Evolutionary conservation across 2,113 vertebrate genomes (phyloP).

Genomic region (Catharus fuscescens): DNA sequence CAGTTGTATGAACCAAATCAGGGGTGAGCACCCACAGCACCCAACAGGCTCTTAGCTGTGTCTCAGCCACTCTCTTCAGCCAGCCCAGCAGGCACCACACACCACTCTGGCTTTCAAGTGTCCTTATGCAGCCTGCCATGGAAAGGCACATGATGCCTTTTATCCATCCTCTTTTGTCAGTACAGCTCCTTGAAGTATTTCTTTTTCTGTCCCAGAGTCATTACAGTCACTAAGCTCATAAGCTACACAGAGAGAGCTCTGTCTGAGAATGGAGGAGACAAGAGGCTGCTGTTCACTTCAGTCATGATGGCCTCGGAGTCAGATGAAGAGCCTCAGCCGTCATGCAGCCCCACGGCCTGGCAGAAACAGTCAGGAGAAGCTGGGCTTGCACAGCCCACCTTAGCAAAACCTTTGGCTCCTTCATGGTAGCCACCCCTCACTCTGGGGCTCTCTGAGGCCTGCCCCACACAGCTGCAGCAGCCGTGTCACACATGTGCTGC

Average conservation of each 20-base stretch:
- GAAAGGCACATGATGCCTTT: conserved; percentile 3
- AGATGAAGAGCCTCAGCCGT: neutral
- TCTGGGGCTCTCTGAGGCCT: accelerated
- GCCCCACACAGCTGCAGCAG: accelerated
- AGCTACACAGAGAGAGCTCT: neutral
- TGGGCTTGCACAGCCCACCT: neutral
- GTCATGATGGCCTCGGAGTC: accelerated
- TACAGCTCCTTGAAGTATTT: neutral
- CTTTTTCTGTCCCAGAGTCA: conserved; percentile 13
- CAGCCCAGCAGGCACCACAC: neutral
- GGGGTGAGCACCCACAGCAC: neutral
- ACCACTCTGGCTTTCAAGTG: neutral
- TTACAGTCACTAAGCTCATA: neutral
- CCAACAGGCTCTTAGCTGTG: neutral
- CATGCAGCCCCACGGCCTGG: accelerated
- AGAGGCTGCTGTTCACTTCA: conserved; percentile 31
- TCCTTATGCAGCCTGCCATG: neutral
- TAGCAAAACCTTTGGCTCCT: neutral
- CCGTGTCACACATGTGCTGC: accelerated
- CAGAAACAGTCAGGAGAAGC: neutral
- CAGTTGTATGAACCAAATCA: neutral
- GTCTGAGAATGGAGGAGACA: neutral
- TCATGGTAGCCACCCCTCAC: accelerated
- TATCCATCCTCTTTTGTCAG: conserved; percentile 22
- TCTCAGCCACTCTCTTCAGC: neutral